Base-by-base conservation (phyloP, 2,113 vertebrate species). In the Rattus rattus region DNA sequence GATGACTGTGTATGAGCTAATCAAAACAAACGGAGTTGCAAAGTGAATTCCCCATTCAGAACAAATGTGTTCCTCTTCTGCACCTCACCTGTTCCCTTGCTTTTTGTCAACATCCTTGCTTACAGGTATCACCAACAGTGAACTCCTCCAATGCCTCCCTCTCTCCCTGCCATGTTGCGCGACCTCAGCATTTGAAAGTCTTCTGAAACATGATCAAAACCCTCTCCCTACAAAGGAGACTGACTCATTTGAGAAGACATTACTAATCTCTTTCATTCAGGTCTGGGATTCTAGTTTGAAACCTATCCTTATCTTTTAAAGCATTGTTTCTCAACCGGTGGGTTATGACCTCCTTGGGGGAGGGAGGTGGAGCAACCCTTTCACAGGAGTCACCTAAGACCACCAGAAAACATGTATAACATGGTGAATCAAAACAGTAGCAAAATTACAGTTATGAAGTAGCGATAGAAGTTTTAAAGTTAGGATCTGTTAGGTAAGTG, bases 401-500 rank as follows among this genome's bases (percentile, higher is more conserved):
- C n/a, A 84, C 39, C 56, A 28, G n/a, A 61, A 84, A 84, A 8
- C 36, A 83, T 83, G 5, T 61, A 2, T 83, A 39, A 26, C 12
- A 61, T 39, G 59, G 39, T 61, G 11, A 26, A 6, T 61, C 56
- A 61, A 4, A 61, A 39, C 36, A 24, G 33, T 16, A 43, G n/a
- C 36, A 84, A 61, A 80, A 28, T 36, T 79, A 61, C 20, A 59
- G 54, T 59, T 59, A 59, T 59, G 20, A 59, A 83, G 36, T 59
- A 81, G 33, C 79, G 56, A 81, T 22, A 17, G 56, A 56, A n/a
- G 63, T 89, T 83, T 69, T 59, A 54, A 56, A 39, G 69, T 33
- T 39, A 39, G 67, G 16, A 56, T 95, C 19, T 79, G 36, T 86
- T n/a, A 84, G 72, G 75, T 90, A 83, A 93, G 69, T 93, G 56